phyloP scores from a whole-genome alignment of 64 coral and sea anemone species.

The Montipora foliosa region DNA sequence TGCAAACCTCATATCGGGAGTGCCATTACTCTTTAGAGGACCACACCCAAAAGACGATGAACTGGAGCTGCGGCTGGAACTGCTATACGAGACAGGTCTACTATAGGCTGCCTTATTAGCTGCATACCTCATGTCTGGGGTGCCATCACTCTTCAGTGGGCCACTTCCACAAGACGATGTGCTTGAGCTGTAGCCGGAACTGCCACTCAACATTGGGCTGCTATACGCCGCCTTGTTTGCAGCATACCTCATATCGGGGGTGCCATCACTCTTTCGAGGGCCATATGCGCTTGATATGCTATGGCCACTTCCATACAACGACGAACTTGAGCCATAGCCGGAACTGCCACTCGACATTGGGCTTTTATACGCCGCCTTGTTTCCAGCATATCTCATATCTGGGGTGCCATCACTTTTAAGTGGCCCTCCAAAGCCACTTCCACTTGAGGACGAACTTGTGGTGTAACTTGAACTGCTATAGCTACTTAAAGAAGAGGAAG shows the following conservation, averaged over 20 bases:
- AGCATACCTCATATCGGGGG: constrained; percentile 48
- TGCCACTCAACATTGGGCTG: background rate
- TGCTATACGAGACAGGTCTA: background rate
- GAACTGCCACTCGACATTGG: background rate
- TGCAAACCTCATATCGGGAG: constrained; percentile 4
- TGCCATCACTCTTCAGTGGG: constrained; percentile 21
- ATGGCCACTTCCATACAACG: background rate
- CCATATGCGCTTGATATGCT: background rate
- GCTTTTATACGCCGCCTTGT: background rate
- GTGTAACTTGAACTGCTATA: background rate
- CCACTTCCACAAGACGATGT: background rate
- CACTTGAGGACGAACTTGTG: background rate
- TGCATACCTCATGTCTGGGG: constrained; percentile 52
- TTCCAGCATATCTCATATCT: constrained; percentile 27
- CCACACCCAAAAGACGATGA: constrained; percentile 4
- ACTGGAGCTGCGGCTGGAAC: constrained; percentile 9
- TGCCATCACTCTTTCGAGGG: constrained; percentile 17
- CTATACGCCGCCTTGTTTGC: background rate
- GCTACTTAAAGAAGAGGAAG: too few species aligned
- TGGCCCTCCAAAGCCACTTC: background rate
- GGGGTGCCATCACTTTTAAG: constrained; percentile 22
- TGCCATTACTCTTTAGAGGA: too few species aligned
- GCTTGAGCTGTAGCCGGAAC: background rate
- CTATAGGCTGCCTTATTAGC: constrained; percentile 1
- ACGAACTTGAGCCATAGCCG: background rate